Conservation (phyloP, 2,888 invertebrate genomes). For the Harpalus rubripes region DNA sequence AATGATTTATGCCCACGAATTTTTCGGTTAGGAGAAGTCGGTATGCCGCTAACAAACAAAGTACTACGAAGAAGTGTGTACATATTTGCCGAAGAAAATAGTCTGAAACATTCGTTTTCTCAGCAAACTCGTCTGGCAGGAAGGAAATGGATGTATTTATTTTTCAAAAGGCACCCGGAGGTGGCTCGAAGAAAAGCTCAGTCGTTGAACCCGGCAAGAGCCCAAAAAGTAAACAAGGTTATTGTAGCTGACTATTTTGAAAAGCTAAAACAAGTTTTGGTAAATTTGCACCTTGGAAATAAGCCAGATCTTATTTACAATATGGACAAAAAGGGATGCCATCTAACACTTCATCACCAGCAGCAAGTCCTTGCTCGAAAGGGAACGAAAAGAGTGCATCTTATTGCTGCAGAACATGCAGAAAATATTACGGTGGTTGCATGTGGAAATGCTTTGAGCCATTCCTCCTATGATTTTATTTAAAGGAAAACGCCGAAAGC, state of each 20-base stretch:
- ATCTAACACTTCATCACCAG: conserved; percentile 71
- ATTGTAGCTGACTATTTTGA: conserved; percentile 69
- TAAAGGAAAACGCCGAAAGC: conserved; percentile 47
- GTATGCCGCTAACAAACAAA: too few species aligned
- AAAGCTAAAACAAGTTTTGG: conserved; percentile 68
- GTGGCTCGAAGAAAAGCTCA: conserved; percentile 69
- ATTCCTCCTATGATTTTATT: conserved; percentile 67
- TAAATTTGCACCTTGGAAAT: conserved; percentile 67
- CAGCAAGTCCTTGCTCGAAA: conserved; percentile 70
- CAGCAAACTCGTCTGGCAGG: conserved; percentile 33
- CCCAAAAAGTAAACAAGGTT: conserved; percentile 69
- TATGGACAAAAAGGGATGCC: conserved; percentile 72
- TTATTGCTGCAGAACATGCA: conserved; percentile 72
- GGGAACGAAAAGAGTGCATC: conserved; percentile 71
- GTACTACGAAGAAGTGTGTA: too few species aligned
- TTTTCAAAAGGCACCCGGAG: conserved; percentile 67
- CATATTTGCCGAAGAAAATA: too few species aligned
- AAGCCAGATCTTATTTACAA: conserved; percentile 70
- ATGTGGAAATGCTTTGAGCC: conserved; percentile 71
- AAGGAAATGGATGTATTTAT: conserved; percentile 67
- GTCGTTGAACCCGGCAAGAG: conserved; percentile 69
- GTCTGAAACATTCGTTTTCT: too few species aligned
- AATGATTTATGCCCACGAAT: too few species aligned
- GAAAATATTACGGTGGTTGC: conserved; percentile 71
- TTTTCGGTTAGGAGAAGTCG: too few species aligned